phyloP scores from a whole-genome alignment of 2,113 vertebrate genomes.

The Cyprinus carpio region DNA sequence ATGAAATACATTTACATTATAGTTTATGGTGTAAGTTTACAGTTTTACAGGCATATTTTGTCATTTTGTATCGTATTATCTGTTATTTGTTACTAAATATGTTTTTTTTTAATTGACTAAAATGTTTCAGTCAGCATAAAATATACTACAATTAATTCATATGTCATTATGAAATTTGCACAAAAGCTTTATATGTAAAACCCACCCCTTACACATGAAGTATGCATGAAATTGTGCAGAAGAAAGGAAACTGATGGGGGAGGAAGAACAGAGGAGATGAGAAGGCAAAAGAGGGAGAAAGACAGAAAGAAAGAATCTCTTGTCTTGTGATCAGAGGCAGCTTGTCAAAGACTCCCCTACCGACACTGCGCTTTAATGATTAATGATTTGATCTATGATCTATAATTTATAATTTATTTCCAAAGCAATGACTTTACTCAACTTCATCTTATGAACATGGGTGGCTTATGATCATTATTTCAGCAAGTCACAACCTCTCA shows the following conservation, averaged over 20 bases:
- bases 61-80: not conserved
- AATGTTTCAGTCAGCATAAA: not conserved
- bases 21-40: not conserved
- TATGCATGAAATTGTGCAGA: not conserved
- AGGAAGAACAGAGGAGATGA: not conserved
- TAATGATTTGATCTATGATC: slow-evolving; percentile 48
- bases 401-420: slow-evolving; percentile 53
- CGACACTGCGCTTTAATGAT: slow-evolving; percentile 30
- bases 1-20: not conserved
- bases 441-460: not conserved
- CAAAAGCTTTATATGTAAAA: not conserved
- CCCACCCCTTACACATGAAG: not conserved
- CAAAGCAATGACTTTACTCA: slow-evolving; percentile 31
- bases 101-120: not conserved
- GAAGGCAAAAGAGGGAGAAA: slow-evolving; percentile 2
- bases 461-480: slow-evolving; percentile 37
- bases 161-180: not conserved
- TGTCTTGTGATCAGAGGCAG: slow-evolving; percentile 36
- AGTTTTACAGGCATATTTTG: not conserved
- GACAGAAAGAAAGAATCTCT: slow-evolving; percentile 11
- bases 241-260: not conserved
- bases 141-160: not conserved
- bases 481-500: not conserved
- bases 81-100: not conserved
- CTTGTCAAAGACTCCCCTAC: slow-evolving; percentile 32